Evolutionary conservation across 1,140 invertebrate genomes (phyloP), one percentile per base, ranked within the genome.

Genomic region (Drosophila sp.): DNA sequence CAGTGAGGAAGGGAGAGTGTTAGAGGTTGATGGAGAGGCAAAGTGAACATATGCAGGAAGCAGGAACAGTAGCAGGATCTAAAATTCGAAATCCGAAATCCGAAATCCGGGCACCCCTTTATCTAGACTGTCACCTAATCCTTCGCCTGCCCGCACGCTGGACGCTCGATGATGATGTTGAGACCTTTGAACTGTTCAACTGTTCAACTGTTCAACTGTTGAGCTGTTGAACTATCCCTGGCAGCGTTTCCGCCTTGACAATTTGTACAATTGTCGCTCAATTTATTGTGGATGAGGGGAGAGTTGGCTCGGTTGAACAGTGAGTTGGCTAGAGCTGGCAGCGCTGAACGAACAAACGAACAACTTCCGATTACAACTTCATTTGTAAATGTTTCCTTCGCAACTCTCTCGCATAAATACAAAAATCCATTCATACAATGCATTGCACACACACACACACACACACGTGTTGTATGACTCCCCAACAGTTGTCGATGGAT

Each of bases 281-380:
- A 89, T 81, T 83, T 89, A 86, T 87, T 76, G 62, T 63, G 18
- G 40, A 65, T 46, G 54, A 40, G 18, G 14, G 11, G 48, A 21
- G 34, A 18, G 8, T 7, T n/a, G n/a, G n/a, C 13, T 4, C 13
- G 21, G 53, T 34, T 14, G 5, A 40, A 32, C 36, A 38, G 32
- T 13, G 34, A 27, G 32, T 16, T 40, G 57, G 51, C 29, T 36
- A 25, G n/a, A 25, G n/a, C 32, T 32, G 32, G 25, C 29, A 57
- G 29, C 53, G 77, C 64, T 71, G 80, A n/a, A n/a, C n/a, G n/a
- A n/a, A n/a, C 90, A 91, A 91, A 91, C 90, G 90, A 91, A 91
- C 90, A 91, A 91, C 90, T 91, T 91, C 90, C 90, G 90, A 91
- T 91, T 91, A 91, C 90, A 91, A 91, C 90, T 91, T 91, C 82